Evolutionary conservation across 2,113 vertebrate species (phyloP).

Genomic region (Ranitomeya imitator): DNA sequence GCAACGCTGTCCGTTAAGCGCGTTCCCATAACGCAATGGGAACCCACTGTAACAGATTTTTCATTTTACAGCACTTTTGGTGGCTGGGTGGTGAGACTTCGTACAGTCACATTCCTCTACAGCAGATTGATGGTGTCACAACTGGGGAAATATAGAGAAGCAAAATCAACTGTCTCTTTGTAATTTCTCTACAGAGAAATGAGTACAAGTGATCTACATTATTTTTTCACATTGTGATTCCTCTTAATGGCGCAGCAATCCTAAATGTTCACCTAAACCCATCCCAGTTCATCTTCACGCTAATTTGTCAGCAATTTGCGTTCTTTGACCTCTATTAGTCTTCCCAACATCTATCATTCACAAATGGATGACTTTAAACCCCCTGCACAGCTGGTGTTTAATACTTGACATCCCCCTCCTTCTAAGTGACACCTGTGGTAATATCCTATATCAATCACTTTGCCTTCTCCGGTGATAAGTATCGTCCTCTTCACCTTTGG

Average conservation of each 20-base stretch:
- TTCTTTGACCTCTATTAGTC: neutral
- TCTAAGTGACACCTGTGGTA: neutral
- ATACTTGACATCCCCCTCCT: neutral
- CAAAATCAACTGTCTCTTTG: too few relatives aligned
- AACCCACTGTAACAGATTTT: too few relatives aligned
- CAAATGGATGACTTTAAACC: neutral
- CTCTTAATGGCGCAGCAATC: neutral
- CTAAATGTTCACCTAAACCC: neutral
- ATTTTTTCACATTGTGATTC: neutral
- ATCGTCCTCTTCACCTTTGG: neutral
- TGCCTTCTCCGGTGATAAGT: neutral
- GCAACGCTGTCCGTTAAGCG: too few relatives aligned
- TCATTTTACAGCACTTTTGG: too few relatives aligned
- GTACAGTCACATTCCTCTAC: too few relatives aligned
- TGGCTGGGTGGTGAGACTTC: too few relatives aligned
- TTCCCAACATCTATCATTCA: constrained; percentile 4
- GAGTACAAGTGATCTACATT: too few relatives aligned
- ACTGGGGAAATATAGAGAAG: too few relatives aligned
- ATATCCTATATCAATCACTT: neutral
- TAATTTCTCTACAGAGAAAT: too few relatives aligned
- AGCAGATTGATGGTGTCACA: too few relatives aligned
- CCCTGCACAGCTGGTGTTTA: neutral
- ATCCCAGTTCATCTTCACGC: neutral
- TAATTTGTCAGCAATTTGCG: constrained; percentile 5
- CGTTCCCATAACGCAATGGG: too few relatives aligned